Percentiles rank a stretch among this genome's conserved stretches.
phyloP scores from a whole-genome alignment of 1,140 invertebrate genomes.

The Arctopsyche grandis region DNA sequence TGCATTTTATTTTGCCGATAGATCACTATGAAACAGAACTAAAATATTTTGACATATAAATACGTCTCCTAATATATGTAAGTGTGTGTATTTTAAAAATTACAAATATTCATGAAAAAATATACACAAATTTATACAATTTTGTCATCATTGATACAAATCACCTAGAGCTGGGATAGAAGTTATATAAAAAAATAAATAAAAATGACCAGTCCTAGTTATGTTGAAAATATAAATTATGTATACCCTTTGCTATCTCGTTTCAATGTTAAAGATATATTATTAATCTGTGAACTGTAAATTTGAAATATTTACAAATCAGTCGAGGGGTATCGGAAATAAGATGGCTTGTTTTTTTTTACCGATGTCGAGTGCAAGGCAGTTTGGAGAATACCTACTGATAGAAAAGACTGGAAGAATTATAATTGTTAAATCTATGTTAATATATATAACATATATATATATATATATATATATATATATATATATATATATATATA shows the following conservation, averaged over 20 bases:
- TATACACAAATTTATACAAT: too few relatives aligned
- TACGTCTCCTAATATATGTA: neutral
- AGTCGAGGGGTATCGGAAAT: too few relatives aligned
- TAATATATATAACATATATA: too few relatives aligned
- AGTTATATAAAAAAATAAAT: neutral
- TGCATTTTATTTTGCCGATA: slow-evolving; percentile 1
- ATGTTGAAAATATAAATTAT: neutral
- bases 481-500: too few relatives aligned
- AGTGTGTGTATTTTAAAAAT: neutral
- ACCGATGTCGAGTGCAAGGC: too few relatives aligned
- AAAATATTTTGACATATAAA: neutral
- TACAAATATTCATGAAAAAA: neutral
- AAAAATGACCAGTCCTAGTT: too few relatives aligned
- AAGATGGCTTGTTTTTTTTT: too few relatives aligned
- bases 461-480: too few relatives aligned
- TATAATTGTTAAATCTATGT: too few relatives aligned
- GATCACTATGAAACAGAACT: too few relatives aligned
- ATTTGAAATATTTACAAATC: neutral
- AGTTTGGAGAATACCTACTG: too few relatives aligned
- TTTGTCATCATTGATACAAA: neutral
- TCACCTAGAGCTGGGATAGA: neutral
- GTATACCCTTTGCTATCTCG: neutral
- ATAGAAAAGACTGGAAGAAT: too few relatives aligned
- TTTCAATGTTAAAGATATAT: neutral
- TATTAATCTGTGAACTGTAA: neutral